Evolutionary conservation across 2,113 vertebrate genomes (phyloP).

Genomic region (Notothenia coriiceps): DNA sequence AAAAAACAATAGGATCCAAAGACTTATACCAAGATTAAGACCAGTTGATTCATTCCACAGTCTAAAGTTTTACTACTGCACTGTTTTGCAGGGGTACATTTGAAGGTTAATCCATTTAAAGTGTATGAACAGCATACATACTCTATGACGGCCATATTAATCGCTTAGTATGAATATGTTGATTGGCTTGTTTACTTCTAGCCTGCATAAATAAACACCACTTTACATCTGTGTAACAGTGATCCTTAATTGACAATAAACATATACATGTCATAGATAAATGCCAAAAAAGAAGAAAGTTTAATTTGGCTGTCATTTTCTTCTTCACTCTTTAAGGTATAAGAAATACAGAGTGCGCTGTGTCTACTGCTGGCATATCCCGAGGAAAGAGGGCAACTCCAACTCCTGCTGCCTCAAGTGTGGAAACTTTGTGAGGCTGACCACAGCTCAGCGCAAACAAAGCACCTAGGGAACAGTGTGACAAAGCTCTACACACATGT

Average conservation of each 20-base stretch:
- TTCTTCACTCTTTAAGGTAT: constrained; percentile 81
- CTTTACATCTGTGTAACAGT: neutral
- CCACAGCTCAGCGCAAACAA: constrained; percentile 73
- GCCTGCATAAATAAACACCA: neutral
- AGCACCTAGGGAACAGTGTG: constrained; percentile 51
- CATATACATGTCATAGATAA: neutral
- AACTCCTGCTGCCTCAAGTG: constrained; percentile 86
- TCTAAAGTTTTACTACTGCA: neutral
- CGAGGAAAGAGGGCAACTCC: constrained; percentile 88
- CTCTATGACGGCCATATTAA: too few relatives aligned
- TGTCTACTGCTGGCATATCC: constrained; percentile 90
- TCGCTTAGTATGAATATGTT: neutral
- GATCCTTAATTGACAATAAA: neutral
- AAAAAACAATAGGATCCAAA: neutral
- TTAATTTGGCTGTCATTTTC: constrained; percentile 6
- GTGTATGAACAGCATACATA: too few relatives aligned
- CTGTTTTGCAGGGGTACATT: too few relatives aligned
- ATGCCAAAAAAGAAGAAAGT: neutral
- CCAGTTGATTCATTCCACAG: neutral
- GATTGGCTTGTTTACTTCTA: neutral
- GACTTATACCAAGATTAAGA: neutral
- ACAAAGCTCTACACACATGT: constrained; percentile 12
- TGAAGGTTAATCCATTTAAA: too few relatives aligned
- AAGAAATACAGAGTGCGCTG: constrained; percentile 92
- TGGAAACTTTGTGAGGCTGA: constrained; percentile 79